phyloP scores from a whole-genome alignment of 2,113 vertebrate species.

The Scopus umbretta region DNA sequence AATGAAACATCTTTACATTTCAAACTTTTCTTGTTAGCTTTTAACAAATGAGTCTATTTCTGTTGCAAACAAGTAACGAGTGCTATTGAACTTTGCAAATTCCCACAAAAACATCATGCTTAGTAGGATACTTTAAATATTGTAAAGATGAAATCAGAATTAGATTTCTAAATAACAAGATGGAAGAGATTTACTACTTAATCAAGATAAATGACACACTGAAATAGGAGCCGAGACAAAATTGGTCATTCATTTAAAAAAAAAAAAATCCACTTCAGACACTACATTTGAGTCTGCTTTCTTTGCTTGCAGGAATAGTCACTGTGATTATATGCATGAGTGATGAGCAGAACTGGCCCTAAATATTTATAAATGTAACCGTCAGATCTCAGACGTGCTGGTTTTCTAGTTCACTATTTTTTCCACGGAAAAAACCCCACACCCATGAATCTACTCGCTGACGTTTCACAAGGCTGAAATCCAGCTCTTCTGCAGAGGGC shows the following conservation, averaged over 20 bases:
- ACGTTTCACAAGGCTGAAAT: not conserved
- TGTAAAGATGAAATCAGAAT: constrained; percentile 45
- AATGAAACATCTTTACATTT: constrained; percentile 54
- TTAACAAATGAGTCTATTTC: constrained; percentile 54
- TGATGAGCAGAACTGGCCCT: constrained; percentile 1
- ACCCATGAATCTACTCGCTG: not conserved
- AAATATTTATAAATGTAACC: not conserved
- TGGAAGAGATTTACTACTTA: constrained; percentile 31
- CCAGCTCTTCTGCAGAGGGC: not conserved
- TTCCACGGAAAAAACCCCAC: not conserved
- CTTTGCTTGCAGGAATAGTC: constrained; percentile 5
- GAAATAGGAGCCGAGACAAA: constrained; percentile 18
- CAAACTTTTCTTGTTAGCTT: constrained; percentile 48
- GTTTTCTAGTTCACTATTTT: not conserved
- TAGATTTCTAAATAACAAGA: constrained; percentile 39
- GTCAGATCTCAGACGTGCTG: not conserved
- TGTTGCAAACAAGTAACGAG: constrained; percentile 56
- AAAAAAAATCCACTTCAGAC: constrained; percentile 22
- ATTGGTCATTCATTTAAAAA: constrained; percentile 26
- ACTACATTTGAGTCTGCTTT: not conserved
- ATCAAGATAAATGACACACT: constrained; percentile 54
- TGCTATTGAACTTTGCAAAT: constrained; percentile 44
- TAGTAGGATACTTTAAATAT: constrained; percentile 42
- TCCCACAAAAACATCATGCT: constrained; percentile 55
- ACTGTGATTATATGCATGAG: not conserved